phyloP scores from a whole-genome alignment of 2,113 vertebrate species.

The Otocyon megalotis region DNA sequence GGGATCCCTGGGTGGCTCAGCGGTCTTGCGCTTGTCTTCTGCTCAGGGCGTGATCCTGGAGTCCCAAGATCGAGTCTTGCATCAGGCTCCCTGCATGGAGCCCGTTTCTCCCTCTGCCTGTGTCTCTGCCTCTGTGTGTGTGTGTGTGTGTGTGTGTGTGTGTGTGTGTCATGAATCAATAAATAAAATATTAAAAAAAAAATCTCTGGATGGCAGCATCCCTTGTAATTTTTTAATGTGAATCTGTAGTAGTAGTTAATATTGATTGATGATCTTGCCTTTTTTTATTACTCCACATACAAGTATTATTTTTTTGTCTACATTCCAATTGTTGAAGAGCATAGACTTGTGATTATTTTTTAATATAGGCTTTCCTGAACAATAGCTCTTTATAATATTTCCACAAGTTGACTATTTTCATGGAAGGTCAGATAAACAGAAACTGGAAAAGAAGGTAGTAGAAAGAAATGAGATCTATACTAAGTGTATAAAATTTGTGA shows the following conservation, averaged over 20 bases:
- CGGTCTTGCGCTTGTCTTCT: no score
- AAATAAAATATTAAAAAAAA: background rate
- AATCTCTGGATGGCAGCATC: background rate
- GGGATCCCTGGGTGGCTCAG: no score
- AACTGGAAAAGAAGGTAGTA: background rate
- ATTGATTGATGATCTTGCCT: background rate
- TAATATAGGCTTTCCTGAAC: background rate
- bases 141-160: no score
- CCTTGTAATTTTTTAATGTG: background rate
- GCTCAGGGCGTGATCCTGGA: no score
- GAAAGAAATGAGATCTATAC: background rate
- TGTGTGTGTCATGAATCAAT: no score
- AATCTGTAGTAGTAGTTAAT: background rate
- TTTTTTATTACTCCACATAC: background rate
- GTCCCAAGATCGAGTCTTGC: no score
- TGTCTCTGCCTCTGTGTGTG: no score
- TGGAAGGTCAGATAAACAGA: background rate
- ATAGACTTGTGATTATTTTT: background rate
- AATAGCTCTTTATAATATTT: background rate
- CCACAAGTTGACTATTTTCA: background rate
- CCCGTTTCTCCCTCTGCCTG: no score
- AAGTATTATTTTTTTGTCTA: background rate
- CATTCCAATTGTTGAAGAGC: background rate
- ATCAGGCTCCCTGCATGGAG: no score
- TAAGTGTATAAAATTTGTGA: background rate